phyloP scores from a whole-genome alignment of 2,888 invertebrate genomes.

The Exephanes ischioxanthus region DNA sequence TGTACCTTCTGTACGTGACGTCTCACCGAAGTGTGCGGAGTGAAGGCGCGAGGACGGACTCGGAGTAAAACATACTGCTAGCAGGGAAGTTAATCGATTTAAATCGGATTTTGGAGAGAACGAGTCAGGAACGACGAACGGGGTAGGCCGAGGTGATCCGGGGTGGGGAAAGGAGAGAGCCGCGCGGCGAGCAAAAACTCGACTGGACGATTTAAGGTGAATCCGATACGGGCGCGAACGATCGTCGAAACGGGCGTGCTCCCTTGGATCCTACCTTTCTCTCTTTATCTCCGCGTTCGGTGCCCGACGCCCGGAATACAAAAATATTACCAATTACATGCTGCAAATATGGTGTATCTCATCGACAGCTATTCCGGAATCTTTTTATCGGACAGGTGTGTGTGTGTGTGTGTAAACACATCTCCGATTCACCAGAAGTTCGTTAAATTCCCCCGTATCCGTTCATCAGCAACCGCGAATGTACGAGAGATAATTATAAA shows the following conservation, averaged over 20 bases:
- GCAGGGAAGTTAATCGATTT: slow-evolving; percentile 61
- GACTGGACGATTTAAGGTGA: slow-evolving; percentile 67
- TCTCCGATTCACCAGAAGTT: slow-evolving; percentile 44
- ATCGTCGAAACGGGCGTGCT: slow-evolving; percentile 54
- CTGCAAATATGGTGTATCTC: slow-evolving; percentile 81
- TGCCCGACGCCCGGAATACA: slow-evolving; percentile 71
- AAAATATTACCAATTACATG: slow-evolving; percentile 82
- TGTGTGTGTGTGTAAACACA: slow-evolving; percentile 40
- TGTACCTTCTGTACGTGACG: slow-evolving; percentile 40
- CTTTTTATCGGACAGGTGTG: slow-evolving; percentile 72
- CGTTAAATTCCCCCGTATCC: slow-evolving; percentile 55
- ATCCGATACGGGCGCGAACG: slow-evolving; percentile 69
- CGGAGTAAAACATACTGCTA: slow-evolving; percentile 35
- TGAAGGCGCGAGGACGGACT: slow-evolving; percentile 18
- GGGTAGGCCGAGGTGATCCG: slow-evolving; percentile 10
- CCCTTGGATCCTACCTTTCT: slow-evolving; percentile 45
- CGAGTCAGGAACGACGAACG: slow-evolving; percentile 45
- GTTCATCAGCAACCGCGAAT: slow-evolving; percentile 41
- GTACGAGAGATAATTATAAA: slow-evolving; percentile 51
- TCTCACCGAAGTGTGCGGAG: slow-evolving; percentile 22
- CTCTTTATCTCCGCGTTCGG: slow-evolving; percentile 34
- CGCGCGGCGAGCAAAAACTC: slow-evolving; percentile 62
- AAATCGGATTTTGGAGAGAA: slow-evolving; percentile 68
- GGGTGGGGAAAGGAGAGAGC: not conserved
- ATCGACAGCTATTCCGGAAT: slow-evolving; percentile 64